Conservation (phyloP, 2,797 vertebrate species). For the Syndactyla subalaris region DNA sequence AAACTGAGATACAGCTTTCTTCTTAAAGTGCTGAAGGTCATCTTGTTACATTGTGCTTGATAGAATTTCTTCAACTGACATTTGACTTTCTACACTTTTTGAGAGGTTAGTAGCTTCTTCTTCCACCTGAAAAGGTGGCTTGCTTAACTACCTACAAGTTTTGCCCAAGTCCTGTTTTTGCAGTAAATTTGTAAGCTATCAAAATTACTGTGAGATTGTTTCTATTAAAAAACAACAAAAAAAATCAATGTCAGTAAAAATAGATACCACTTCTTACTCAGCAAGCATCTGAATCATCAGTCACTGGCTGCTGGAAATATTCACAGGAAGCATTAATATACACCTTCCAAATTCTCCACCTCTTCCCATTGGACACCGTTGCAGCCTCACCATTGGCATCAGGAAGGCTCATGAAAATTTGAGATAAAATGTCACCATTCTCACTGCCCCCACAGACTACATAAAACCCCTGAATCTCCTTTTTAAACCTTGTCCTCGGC, state of each 20-base stretch:
- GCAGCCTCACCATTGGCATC: neutral
- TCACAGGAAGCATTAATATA: neutral
- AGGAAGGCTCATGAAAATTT: neutral
- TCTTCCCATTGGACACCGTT: neutral
- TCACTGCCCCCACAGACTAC: neutral
- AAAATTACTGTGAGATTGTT: neutral
- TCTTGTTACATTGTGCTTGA: neutral
- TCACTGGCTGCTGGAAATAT: neutral
- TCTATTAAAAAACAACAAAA: neutral
- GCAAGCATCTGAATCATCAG: neutral
- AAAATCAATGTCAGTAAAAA: neutral
- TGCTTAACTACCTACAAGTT: neutral
- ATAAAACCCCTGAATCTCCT: neutral
- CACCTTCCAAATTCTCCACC: neutral
- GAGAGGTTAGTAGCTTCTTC: neutral
- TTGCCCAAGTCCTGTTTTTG: neutral
- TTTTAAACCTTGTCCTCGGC: neutral
- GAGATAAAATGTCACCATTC: neutral
- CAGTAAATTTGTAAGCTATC: neutral
- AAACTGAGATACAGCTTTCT: neutral
- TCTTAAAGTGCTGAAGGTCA: neutral
- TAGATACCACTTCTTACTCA: neutral
- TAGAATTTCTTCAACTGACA: neutral
- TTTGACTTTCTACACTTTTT: neutral
- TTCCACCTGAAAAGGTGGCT: neutral